phyloP scores from a whole-genome alignment of 2,113 vertebrate genomes.

The Spea bombifrons region DNA sequence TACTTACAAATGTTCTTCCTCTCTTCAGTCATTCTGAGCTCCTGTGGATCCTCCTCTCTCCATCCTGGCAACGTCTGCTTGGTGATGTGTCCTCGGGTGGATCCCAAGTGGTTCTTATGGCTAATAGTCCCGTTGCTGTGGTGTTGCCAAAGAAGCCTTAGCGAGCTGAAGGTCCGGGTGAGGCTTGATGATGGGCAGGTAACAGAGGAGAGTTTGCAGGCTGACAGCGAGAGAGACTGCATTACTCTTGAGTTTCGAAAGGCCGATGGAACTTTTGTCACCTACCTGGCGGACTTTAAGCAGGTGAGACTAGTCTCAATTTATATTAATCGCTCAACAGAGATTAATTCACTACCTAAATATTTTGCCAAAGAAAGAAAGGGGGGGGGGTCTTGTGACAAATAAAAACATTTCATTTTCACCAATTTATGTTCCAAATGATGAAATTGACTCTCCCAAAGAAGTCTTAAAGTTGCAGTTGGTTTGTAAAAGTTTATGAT shows the following conservation, averaged over 20 bases:
- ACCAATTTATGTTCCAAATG: not conserved
- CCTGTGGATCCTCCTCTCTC: not conserved
- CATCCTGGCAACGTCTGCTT: conserved; percentile 40
- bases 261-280: conserved; percentile 85
- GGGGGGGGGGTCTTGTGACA: too few species aligned
- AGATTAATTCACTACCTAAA: too few species aligned
- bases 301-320: conserved; percentile 68
- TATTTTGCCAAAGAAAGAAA: not conserved
- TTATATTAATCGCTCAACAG: not conserved
- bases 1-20: not conserved
- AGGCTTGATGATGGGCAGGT: conserved; percentile 83
- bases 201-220: conserved; percentile 87
- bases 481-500: too few species aligned
- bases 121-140: conserved; percentile 24
- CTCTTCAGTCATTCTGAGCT: not conserved
- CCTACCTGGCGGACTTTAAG: conserved; percentile 86
- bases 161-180: conserved; percentile 86
- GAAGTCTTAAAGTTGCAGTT: too few species aligned
- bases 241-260: conserved; percentile 85
- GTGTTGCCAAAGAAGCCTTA: conserved; percentile 45
- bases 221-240: conserved; percentile 82
- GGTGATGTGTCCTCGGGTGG: conserved; percentile 44
- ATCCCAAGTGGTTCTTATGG: conserved; percentile 26
- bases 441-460: not conserved
- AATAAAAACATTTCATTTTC: too few species aligned